A percentile compares a stretch with the other conserved stretches of the same genome.
phyloP scores from a whole-genome alignment of 2,888 invertebrate genomes.

The Nephrotoma appendiculata region DNA sequence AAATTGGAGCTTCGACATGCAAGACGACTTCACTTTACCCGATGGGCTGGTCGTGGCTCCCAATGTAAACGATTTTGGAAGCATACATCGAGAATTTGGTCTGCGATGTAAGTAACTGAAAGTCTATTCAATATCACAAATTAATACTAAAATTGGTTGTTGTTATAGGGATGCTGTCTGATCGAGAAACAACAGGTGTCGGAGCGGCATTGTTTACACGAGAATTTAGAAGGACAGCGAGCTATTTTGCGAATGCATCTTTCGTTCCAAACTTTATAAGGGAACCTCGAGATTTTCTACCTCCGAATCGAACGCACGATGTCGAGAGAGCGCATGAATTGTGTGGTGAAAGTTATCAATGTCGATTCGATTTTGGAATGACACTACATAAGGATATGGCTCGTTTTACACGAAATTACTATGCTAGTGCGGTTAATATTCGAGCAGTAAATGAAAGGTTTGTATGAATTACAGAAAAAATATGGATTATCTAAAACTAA shows the following conservation, averaged over 20 bases:
- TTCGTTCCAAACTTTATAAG: constrained; percentile 45
- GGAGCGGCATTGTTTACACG: constrained; percentile 65
- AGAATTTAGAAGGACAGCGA: constrained; percentile 66
- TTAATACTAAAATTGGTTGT: constrained; percentile 5
- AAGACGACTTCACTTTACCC: constrained; percentile 69
- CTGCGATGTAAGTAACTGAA: constrained; percentile 41
- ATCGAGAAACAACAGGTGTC: constrained; percentile 53
- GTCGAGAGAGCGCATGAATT: constrained; percentile 47
- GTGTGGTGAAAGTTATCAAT: constrained; percentile 73
- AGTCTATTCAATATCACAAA: neutral
- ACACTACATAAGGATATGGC: constrained; percentile 74
- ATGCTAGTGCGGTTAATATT: constrained; percentile 38
- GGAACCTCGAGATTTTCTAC: constrained; percentile 56
- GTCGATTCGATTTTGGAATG: constrained; percentile 77
- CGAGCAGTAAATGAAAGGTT: constrained; percentile 26
- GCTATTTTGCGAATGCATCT: constrained; percentile 58
- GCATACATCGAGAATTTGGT: constrained; percentile 44
- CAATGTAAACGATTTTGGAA: constrained; percentile 51
- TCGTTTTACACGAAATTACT: constrained; percentile 72
- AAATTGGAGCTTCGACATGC: constrained; percentile 73
- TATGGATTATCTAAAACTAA: neutral
- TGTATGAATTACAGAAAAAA: constrained; percentile 12
- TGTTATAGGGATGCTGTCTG: constrained; percentile 59
- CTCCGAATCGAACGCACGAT: constrained; percentile 51
- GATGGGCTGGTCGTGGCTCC: constrained; percentile 41